These are phyloP conservation scores for Megathymus violae DNA, from an alignment of 1,140 invertebrate species.

Conservation along the genomic window DNA sequence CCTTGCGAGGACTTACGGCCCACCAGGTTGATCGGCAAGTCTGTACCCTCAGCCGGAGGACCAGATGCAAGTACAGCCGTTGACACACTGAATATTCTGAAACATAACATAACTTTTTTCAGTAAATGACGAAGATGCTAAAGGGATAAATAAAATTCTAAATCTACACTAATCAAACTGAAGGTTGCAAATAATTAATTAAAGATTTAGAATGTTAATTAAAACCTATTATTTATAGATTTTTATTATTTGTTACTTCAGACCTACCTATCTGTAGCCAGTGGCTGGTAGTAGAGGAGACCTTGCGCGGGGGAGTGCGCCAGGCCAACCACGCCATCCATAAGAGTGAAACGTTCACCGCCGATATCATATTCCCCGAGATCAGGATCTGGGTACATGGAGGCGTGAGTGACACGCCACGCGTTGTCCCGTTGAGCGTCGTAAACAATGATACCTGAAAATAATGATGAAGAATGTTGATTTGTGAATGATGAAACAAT, in stretches of 20 bases:
- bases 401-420: slow-evolving; percentile 90
- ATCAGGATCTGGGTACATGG: slow-evolving; percentile 92
- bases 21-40: slow-evolving; percentile 89
- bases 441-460: slow-evolving; percentile 88
- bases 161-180: too few species aligned
- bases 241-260: too few species aligned
- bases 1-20: slow-evolving; percentile 93
- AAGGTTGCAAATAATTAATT: too few species aligned
- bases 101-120: too few species aligned
- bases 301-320: slow-evolving; percentile 87
- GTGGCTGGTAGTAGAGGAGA: slow-evolving; percentile 90
- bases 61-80: slow-evolving; percentile 88
- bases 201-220: too few species aligned
- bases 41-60: slow-evolving; percentile 87
- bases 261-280: slow-evolving; percentile 89
- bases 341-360: slow-evolving; percentile 87
- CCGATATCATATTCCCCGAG: slow-evolving; percentile 87
- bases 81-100: slow-evolving; percentile 89
- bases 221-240: too few species aligned
- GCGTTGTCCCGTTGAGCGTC: slow-evolving; percentile 88
- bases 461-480: slow-evolving; percentile 2
- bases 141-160: too few species aligned
- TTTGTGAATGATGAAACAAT: too few species aligned
- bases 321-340: slow-evolving; percentile 92
- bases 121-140: too few species aligned